Conservation (phyloP, 2,113 vertebrate species). For the Epinephelus cyanopodus region DNA sequence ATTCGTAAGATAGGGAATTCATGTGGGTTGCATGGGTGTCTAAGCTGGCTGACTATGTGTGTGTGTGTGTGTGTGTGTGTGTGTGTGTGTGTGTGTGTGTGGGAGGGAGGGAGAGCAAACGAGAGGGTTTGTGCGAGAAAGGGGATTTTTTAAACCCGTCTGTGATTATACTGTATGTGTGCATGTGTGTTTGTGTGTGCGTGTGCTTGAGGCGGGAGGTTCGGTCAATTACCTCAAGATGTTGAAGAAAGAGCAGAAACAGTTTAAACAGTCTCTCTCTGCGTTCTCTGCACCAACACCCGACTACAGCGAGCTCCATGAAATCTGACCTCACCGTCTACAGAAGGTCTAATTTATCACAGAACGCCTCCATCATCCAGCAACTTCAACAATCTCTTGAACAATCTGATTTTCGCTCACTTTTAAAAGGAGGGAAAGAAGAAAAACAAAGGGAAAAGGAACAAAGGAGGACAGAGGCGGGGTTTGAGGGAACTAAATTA, state of each 20-base stretch:
- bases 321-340: conserved; percentile 57
- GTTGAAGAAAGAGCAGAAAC: conserved; percentile 75
- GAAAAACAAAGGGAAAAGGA: neutral
- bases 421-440: neutral
- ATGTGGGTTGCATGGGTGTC: conserved; percentile 50
- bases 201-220: conserved; percentile 63
- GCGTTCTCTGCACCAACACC: conserved; percentile 48
- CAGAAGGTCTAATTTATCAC: conserved; percentile 45
- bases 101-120: conserved; percentile 21
- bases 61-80: conserved; percentile 5
- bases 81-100: conserved; percentile 14
- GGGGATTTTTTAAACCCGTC: conserved; percentile 65
- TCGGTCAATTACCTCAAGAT: conserved; percentile 84
- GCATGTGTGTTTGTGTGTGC: conserved; percentile 17
- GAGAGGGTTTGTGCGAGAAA: conserved; percentile 34
- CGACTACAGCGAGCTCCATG: conserved; percentile 51
- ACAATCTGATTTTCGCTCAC: neutral
- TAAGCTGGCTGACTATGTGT: conserved; percentile 34
- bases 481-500: too few species aligned
- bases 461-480: conserved; percentile 12
- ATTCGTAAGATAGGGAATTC: conserved; percentile 32
- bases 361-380: conserved; percentile 34
- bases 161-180: conserved; percentile 39
- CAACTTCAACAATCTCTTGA: neutral
- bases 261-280: conserved; percentile 45